Evolutionary conservation across 1,140 invertebrate species (phyloP).

Genomic region (Drosophila sulfurigaster): DNA sequence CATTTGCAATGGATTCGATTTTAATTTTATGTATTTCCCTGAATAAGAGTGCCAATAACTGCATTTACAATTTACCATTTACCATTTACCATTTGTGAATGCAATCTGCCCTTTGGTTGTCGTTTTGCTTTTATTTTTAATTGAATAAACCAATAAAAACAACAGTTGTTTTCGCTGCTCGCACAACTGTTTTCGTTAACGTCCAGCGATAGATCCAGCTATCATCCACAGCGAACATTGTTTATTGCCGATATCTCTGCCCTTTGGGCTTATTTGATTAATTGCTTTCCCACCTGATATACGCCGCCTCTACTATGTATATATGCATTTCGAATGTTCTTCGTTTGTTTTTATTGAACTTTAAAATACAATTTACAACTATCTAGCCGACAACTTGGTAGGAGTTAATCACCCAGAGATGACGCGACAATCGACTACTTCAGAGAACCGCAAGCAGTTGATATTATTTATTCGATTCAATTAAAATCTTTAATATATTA

Average conservation of each 20-base stretch:
- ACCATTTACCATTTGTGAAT: not conserved
- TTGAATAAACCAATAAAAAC: slow-evolving; percentile 63
- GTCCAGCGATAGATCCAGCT: slow-evolving; percentile 30
- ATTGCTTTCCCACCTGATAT: slow-evolving; percentile 44
- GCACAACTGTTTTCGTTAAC: slow-evolving; percentile 35
- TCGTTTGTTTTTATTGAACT: slow-evolving; percentile 32
- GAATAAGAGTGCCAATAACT: slow-evolving; percentile 38
- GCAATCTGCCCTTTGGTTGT: slow-evolving; percentile 20
- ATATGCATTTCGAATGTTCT: slow-evolving; percentile 18
- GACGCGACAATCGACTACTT: too few species aligned
- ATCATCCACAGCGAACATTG: slow-evolving; percentile 33
- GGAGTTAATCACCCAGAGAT: not conserved
- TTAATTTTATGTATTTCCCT: slow-evolving; percentile 45
- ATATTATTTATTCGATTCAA: not conserved
- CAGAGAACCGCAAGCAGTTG: not conserved
- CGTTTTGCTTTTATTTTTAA: slow-evolving; percentile 51
- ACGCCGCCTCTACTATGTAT: not conserved
- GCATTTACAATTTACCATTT: not conserved
- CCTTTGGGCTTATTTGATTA: slow-evolving; percentile 24
- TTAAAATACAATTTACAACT: slow-evolving; percentile 20
- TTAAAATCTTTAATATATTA: too few species aligned
- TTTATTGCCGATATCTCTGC: slow-evolving; percentile 49
- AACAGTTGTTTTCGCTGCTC: slow-evolving; percentile 25
- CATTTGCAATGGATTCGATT: slow-evolving; percentile 65
- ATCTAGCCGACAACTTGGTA: slow-evolving; percentile 45